These are phyloP conservation scores for Panthera leo DNA, from an alignment of 2,113 vertebrate genomes.

Conservation along the genomic window DNA sequence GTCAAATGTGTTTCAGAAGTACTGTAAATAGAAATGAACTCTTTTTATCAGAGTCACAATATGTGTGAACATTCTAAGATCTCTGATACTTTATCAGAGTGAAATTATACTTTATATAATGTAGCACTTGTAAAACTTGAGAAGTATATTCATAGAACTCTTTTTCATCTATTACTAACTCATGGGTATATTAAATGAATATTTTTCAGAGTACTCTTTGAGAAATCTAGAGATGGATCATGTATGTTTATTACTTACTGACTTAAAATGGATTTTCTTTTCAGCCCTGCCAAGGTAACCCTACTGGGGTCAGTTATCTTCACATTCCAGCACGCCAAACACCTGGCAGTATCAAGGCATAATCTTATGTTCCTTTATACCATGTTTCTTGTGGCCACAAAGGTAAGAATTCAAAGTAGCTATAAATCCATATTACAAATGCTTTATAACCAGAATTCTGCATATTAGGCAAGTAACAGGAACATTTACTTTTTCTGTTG, in stretches of 20 bases:
- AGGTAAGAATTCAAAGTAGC: conserved; percentile 87
- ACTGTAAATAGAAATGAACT: neutral
- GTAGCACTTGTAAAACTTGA: conserved; percentile 11
- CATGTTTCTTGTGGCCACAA: conserved; percentile 90
- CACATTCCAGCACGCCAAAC: conserved; percentile 89
- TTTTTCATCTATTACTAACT: conserved; percentile 49
- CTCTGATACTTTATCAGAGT: neutral
- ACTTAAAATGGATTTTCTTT: conserved; percentile 76
- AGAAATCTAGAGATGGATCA: neutral
- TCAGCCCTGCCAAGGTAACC: conserved; percentile 94
- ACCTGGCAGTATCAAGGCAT: conserved; percentile 90
- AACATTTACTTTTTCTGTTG: conserved; percentile 34
- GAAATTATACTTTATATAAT: conserved; percentile 33
- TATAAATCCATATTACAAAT: neutral
- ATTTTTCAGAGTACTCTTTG: conserved; percentile 4
- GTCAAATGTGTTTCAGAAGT: conserved; percentile 15
- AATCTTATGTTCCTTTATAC: conserved; percentile 95
- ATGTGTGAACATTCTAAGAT: conserved; percentile 8
- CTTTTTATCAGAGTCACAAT: neutral
- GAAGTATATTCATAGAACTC: neutral
- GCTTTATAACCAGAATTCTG: neutral
- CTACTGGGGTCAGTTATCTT: conserved; percentile 95
- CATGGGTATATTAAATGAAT: neutral
- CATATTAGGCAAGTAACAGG: neutral
- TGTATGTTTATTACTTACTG: conserved; percentile 6